Conservation (phyloP, 2,797 vertebrate species). For the Syncerus caffer region DNA sequence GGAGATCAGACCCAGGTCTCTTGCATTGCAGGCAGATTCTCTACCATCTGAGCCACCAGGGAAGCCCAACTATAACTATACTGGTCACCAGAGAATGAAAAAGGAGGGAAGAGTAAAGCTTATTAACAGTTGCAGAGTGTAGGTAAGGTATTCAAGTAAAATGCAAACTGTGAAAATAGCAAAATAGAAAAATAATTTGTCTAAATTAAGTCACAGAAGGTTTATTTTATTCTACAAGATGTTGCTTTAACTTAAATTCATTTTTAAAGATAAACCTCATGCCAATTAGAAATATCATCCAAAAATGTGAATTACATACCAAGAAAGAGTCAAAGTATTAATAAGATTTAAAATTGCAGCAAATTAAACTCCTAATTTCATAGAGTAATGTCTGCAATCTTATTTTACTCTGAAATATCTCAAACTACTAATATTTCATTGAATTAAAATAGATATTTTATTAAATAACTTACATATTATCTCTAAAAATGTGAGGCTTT, state of each 20-base stretch:
- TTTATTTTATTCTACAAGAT: not conserved
- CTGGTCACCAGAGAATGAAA: not conserved
- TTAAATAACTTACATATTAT: not conserved
- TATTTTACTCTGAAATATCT: not conserved
- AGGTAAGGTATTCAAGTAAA: not conserved
- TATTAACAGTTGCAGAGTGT: not conserved
- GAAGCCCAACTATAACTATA: not conserved
- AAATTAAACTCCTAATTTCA: not conserved
- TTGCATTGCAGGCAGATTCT: not conserved
- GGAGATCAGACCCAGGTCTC: not conserved
- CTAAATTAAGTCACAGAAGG: not conserved
- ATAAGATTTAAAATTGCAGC: not conserved
- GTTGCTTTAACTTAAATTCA: not conserved
- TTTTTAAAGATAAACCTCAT: not conserved
- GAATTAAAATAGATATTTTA: not conserved
- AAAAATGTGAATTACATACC: not conserved
- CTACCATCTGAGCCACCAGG: not conserved
- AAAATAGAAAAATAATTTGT: not conserved
- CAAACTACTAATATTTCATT: not conserved
- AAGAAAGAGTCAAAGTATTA: not conserved
- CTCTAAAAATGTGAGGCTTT: not conserved
- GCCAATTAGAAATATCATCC: not conserved
- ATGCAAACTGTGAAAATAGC: not conserved
- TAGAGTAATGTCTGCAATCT: not conserved
- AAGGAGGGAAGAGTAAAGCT: not conserved